A percentile compares a stretch with the other conserved stretches of the same genome.
Conservation (phyloP, 2,888 invertebrate species). For the Campoletis raptor region DNA sequence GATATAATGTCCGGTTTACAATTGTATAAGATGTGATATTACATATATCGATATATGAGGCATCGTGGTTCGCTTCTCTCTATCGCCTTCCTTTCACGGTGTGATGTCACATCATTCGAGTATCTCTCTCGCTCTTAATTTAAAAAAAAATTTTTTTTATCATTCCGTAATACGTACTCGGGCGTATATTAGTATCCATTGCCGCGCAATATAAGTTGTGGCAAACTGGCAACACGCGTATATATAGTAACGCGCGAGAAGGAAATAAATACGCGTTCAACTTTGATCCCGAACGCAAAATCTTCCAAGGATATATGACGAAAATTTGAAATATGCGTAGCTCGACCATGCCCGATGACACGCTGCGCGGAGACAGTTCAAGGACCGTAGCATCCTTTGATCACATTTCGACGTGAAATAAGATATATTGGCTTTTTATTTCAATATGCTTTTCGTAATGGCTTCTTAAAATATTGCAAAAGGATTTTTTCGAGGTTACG, state of each 20-base stretch:
- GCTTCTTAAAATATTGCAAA: neutral
- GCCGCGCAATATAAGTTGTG: neutral
- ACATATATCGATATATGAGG: conserved; percentile 47
- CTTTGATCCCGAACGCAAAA: conserved; percentile 19
- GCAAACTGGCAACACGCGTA: neutral
- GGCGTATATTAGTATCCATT: neutral
- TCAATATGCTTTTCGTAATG: neutral
- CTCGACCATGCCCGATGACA: neutral
- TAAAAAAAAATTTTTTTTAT: too few relatives aligned
- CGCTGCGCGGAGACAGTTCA: neutral
- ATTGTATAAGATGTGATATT: conserved; percentile 37
- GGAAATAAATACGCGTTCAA: conserved; percentile 12
- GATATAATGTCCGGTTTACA: conserved; percentile 76
- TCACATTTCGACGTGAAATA: neutral
- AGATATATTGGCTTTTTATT: conserved; percentile 12
- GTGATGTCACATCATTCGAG: conserved; percentile 60
- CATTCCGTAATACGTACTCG: neutral
- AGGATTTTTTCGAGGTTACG: neutral
- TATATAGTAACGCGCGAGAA: neutral
- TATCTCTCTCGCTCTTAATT: neutral
- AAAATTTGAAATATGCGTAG: neutral
- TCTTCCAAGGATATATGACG: neutral
- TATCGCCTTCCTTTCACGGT: conserved; percentile 72
- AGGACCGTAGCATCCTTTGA: conserved; percentile 2
- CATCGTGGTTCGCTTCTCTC: conserved; percentile 16